phyloP scores from a whole-genome alignment of 2,888 invertebrate species.

The Calameuta idolon region DNA sequence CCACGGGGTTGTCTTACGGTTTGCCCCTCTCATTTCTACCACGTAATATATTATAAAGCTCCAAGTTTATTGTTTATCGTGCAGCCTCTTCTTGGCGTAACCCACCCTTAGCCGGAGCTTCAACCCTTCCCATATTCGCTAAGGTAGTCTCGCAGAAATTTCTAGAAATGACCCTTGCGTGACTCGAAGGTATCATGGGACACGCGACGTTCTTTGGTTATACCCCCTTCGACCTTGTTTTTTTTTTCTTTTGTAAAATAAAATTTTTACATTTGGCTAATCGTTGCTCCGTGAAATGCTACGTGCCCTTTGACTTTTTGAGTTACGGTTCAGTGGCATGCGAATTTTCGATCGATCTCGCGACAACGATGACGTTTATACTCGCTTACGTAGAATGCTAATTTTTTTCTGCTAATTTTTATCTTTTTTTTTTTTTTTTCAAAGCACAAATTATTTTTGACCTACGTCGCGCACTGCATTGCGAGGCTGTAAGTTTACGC shows the following conservation, averaged over 20 bases:
- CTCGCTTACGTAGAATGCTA: neutral
- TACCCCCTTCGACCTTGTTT: neutral
- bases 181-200: neutral
- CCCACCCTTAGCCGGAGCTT: neutral
- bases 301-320: neutral
- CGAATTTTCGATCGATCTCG: neutral
- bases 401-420: neutral
- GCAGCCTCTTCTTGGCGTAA: neutral
- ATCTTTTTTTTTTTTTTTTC: neutral
- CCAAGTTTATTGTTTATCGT: slow-evolving; percentile 33
- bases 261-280: neutral
- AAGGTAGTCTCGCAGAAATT: neutral
- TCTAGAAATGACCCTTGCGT: neutral
- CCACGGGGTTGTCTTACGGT: slow-evolving; percentile 29
- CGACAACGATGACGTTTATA: neutral
- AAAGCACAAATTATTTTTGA: neutral
- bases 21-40: slow-evolving; percentile 16
- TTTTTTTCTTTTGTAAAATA: neutral
- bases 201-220: neutral
- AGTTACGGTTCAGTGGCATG: neutral
- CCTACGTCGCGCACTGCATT: neutral
- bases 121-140: neutral
- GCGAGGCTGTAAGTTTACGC: neutral
- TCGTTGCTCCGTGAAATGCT: neutral
- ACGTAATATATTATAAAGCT: slow-evolving; percentile 30